Evolutionary conservation across 2,888 invertebrate species (phyloP).

Genomic region (Rhorus exstirpatorius): DNA sequence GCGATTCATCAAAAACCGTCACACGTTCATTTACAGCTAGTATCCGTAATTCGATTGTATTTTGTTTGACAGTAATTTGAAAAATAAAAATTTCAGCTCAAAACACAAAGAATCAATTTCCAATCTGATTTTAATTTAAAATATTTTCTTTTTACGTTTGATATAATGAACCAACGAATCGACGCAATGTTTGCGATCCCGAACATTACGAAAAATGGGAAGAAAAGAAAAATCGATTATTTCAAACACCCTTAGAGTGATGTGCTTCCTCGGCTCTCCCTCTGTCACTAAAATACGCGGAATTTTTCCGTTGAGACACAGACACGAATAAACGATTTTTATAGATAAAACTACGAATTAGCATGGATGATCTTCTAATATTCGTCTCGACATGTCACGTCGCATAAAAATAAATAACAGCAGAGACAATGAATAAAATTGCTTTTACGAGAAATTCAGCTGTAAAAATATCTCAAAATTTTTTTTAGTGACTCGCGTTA

Average conservation of each 20-base stretch:
- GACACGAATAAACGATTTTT: slow-evolving; percentile 20
- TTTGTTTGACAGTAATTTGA: background rate
- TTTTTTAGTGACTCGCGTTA: background rate
- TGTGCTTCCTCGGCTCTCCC: no score
- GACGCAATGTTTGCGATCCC: no score
- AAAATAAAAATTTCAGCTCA: no score
- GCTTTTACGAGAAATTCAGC: background rate
- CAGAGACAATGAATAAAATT: background rate
- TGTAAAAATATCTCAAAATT: background rate
- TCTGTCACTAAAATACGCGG: no score
- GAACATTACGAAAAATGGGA: no score
- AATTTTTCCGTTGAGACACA: background rate
- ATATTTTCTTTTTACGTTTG: no score
- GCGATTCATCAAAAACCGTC: background rate
- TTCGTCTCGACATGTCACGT: background rate
- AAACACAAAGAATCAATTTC: no score
- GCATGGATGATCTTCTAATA: slow-evolving; percentile 9
- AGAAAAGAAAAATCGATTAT: no score
- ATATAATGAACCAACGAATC: no score
- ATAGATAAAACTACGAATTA: slow-evolving; percentile 43
- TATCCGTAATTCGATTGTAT: background rate
- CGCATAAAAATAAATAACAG: slow-evolving; percentile 27
- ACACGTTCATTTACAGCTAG: background rate
- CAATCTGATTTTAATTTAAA: no score
- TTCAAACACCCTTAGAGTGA: no score